These are phyloP conservation scores for Heteractis magnifica DNA, from an alignment of 92 coral and sea anemone species.

Conservation along the genomic window DNA sequence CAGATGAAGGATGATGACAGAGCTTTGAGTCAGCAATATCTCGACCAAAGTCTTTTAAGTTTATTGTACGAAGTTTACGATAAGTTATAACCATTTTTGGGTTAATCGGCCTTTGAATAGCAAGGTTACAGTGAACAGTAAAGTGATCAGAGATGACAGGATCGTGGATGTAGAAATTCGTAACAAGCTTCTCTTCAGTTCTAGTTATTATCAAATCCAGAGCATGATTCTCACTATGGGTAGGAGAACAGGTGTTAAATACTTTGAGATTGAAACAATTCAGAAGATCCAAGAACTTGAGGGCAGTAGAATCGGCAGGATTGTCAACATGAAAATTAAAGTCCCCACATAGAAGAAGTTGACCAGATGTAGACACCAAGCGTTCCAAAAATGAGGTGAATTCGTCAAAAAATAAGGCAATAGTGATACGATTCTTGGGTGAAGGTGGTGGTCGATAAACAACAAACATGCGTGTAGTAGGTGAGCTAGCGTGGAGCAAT, in stretches of 20 bases:
- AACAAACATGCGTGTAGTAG: constrained; percentile 16
- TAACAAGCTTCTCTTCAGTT: constrained; percentile 24
- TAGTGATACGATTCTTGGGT: background rate
- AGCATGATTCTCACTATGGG: background rate
- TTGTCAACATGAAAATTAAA: constrained; percentile 29
- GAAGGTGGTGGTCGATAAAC: constrained; percentile 38
- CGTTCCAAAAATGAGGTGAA: constrained; percentile 25
- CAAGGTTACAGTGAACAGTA: constrained; percentile 25
- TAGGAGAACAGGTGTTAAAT: background rate
- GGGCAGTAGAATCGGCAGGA: constrained; percentile 11
- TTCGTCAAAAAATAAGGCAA: constrained; percentile 10
- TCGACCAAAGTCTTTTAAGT: constrained; percentile 15
- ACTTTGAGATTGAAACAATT: constrained; percentile 11
- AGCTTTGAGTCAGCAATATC: constrained; percentile 4
- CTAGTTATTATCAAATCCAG: constrained; percentile 42
- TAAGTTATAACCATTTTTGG: background rate
- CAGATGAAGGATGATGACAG: background rate
- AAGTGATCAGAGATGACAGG: constrained; percentile 41
- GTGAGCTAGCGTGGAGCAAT: background rate
- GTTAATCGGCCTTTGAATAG: constrained; percentile 1
- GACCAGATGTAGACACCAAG: constrained; percentile 23
- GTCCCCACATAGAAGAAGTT: constrained; percentile 18
- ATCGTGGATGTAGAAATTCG: constrained; percentile 16
- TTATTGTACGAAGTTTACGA: constrained; percentile 19
- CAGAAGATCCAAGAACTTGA: constrained; percentile 19